Percentiles rank a stretch among this genome's conserved stretches.
These are phyloP conservation scores for Sebastes elongatus DNA, from an alignment of 2,797 vertebrate species.

Conservation along the genomic window DNA sequence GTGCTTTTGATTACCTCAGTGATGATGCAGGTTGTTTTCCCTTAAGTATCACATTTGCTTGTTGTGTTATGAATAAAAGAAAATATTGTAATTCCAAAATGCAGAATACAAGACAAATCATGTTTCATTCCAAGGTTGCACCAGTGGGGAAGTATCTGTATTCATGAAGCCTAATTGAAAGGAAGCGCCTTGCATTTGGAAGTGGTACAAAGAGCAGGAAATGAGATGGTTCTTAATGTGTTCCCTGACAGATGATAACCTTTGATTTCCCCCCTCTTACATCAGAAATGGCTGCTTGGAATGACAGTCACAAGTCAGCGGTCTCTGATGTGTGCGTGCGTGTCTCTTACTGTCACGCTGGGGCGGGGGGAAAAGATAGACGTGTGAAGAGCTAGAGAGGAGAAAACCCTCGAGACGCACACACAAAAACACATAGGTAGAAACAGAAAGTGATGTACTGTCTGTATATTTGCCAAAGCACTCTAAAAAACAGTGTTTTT, in stretches of 20 bases:
- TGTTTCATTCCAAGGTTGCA: constrained; percentile 38
- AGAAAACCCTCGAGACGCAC: constrained; percentile 35
- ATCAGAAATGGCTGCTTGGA: constrained; percentile 70
- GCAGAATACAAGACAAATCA: constrained; percentile 26
- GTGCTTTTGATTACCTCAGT: not conserved
- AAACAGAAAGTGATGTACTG: constrained; percentile 15
- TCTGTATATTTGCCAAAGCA: too few species aligned
- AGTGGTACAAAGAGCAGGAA: constrained; percentile 69
- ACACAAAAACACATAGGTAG: constrained; percentile 8
- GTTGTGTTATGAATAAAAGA: constrained; percentile 21
- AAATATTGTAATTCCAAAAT: constrained; percentile 27
- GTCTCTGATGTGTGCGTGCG: constrained; percentile 52
- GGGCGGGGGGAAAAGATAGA: constrained; percentile 24
- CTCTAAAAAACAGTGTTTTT: too few species aligned
- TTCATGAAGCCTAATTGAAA: constrained; percentile 75
- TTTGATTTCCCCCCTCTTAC: constrained; percentile 76
- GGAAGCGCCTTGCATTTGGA: constrained; percentile 63
- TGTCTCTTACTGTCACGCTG: not conserved
- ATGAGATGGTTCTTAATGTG: constrained; percentile 67
- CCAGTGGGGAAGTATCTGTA: constrained; percentile 40
- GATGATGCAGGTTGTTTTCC: not conserved
- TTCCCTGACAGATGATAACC: constrained; percentile 73
- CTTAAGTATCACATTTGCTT: not conserved
- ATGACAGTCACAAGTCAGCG: constrained; percentile 72
- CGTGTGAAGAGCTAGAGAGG: constrained; percentile 15